Base-by-base conservation (phyloP, 2,888 invertebrate species). In the Orthonychiurus folsomi region DNA sequence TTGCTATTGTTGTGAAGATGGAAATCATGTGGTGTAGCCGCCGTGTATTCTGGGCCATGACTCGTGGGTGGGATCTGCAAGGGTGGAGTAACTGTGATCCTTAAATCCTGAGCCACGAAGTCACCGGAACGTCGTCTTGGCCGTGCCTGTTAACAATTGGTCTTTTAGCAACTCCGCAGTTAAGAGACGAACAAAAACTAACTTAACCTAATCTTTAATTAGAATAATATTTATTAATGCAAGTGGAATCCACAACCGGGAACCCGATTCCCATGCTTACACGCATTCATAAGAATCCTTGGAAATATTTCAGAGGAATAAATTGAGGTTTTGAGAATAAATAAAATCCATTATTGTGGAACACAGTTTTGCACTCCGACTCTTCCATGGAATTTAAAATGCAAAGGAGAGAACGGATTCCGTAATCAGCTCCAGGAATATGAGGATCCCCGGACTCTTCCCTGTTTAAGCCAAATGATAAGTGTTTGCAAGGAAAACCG, bases 51-150 rank as follows among this genome's bases (percentile, higher is more conserved):
- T 61, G 52, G 59, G 63, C 53, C 50, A 50, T 58, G 28, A 60
- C 50, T 27, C 48, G 50, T 50, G 25, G 25, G 26, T 2, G 52
- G 53, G 3, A 20, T 47, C 24, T 57, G 20, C 28, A 26, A 28
- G 3, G 61, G 61, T 23, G 24, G 61, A 57, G 25, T 24, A 52
- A 28, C 26, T 56, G 37, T 62, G 50, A 28, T 21, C 56, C 54
- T 57, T 52, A 86, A 78, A 74, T 85, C 85, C 73, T 85, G 85
- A 1, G 84, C 69, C 3, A 69, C 62, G 63, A 82, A 71, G 73
- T 92, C 92, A 3, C 90, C 89, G 0, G 90, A 90, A 74, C 91
- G 83, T 69, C 92, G 81, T 55, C 91, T 80, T 2, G 92, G 92
- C 57, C 91, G 80, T 5, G 91, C 91, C 78, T 92, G n/a, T n/a